phyloP scores from a whole-genome alignment of 2,888 invertebrate genomes.

The Euphydryas editha region DNA sequence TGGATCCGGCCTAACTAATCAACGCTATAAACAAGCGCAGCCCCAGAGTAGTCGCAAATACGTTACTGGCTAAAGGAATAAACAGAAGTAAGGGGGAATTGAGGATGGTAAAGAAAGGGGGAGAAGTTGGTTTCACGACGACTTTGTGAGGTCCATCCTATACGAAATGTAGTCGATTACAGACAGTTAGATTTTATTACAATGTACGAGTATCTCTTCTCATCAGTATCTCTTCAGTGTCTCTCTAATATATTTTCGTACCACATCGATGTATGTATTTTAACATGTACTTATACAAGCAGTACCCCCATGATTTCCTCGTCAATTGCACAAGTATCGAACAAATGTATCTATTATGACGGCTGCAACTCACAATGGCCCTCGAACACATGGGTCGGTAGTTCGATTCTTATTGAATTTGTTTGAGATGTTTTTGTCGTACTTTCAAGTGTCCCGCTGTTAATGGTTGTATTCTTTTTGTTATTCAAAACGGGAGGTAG shows the following conservation, averaged over 20 bases:
- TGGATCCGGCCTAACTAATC: no score
- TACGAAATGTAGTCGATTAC: no score
- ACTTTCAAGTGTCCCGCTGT: slow-evolving; percentile 40
- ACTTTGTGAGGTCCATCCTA: no score
- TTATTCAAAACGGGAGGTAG: slow-evolving; percentile 35
- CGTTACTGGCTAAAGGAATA: no score
- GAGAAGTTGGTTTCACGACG: no score
- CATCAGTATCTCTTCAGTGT: background rate
- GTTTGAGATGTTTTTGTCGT: slow-evolving; percentile 66
- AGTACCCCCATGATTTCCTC: slow-evolving; percentile 71
- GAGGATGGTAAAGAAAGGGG: no score
- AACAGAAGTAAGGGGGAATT: no score
- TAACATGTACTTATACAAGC: slow-evolving; percentile 41
- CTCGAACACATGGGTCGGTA: slow-evolving; percentile 77
- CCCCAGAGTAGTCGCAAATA: no score
- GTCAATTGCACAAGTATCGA: slow-evolving; percentile 66
- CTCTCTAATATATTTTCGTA: slow-evolving; percentile 13
- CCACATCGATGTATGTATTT: slow-evolving; percentile 18
- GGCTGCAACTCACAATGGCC: slow-evolving; percentile 59
- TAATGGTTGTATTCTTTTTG: slow-evolving; percentile 38
- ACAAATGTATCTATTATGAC: slow-evolving; percentile 66
- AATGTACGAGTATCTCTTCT: no score
- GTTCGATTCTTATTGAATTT: slow-evolving; percentile 75
- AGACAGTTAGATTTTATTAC: no score
- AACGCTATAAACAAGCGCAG: no score